These are phyloP conservation scores for Zoanthus sansibaricus DNA, from an alignment of 92 coral and sea anemone species.

Conservation along the genomic window DNA sequence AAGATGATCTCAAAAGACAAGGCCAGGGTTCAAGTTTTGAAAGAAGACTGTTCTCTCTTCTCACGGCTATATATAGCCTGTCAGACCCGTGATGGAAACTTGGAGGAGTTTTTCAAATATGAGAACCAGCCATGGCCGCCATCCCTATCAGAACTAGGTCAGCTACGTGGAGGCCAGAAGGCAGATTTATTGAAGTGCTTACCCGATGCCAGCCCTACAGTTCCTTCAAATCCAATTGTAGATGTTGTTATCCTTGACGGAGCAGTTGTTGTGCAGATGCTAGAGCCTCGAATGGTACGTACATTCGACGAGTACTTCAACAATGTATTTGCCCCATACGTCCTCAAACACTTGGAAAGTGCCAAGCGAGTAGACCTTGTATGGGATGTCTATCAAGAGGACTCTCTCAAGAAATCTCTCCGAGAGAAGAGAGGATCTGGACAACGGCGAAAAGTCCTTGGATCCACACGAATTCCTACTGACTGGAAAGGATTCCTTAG, in stretches of 20 bases:
- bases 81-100: constrained; percentile 49
- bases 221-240: constrained; percentile 41
- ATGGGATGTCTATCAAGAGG: constrained; percentile 69
- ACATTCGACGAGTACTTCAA: constrained; percentile 79
- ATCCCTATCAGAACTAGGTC: constrained; percentile 42
- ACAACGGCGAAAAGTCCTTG: constrained; percentile 74
- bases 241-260: constrained; percentile 80
- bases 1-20: constrained; percentile 46
- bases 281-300: constrained; percentile 67
- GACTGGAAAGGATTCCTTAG: constrained; percentile 62
- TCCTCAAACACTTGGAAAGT: constrained; percentile 71
- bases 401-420: constrained; percentile 67
- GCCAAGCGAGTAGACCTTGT: constrained; percentile 74
- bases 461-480: constrained; percentile 56
- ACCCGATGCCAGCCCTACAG: constrained; percentile 9
- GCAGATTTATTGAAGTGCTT: constrained; percentile 58
- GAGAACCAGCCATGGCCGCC: constrained; percentile 63
- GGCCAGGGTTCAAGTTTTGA: constrained; percentile 44
- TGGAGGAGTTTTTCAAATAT: constrained; percentile 46
- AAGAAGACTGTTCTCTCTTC: constrained; percentile 55
- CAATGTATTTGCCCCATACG: constrained; percentile 66
- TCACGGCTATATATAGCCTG: constrained; percentile 53
- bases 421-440: constrained; percentile 78
- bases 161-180: constrained; percentile 55
- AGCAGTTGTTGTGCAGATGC: constrained; percentile 75